These are phyloP conservation scores for Trematomus loennbergii DNA, from an alignment of 2,113 vertebrate genomes.

Conservation along the genomic window DNA sequence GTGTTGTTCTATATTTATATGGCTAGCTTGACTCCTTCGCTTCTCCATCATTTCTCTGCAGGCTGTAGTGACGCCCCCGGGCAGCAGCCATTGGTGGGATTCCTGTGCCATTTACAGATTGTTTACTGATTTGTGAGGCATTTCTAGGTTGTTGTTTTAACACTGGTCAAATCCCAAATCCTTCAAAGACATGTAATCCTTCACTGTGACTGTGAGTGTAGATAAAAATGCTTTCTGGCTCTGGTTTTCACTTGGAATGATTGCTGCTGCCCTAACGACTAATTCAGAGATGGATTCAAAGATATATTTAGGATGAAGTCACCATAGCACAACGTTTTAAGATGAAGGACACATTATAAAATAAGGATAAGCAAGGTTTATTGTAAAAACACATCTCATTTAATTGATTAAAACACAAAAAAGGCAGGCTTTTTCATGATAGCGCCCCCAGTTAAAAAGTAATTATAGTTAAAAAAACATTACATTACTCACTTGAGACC, in stretches of 20 bases:
- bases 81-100: slow-evolving; percentile 64
- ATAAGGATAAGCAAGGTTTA: no score
- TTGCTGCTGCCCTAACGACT: neutral
- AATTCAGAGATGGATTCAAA: neutral
- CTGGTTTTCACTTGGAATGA: neutral
- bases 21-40: neutral
- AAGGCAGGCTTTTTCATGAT: no score
- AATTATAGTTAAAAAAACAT: no score
- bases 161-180: slow-evolving; percentile 41
- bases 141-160: slow-evolving; percentile 41
- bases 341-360: neutral
- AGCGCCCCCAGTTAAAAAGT: no score
- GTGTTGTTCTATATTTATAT: fast-evolving
- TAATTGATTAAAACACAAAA: no score
- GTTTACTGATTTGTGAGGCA: slow-evolving; percentile 64
- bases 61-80: slow-evolving; percentile 63
- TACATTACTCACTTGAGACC: no score
- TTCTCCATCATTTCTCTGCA: slow-evolving; percentile 71
- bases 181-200: slow-evolving; percentile 36
- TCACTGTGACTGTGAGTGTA: neutral
- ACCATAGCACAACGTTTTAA: neutral
- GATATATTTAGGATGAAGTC: neutral
- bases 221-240: neutral
- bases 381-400: no score
- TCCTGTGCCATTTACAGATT: slow-evolving; percentile 20